Evolutionary conservation across 2,797 vertebrate species (phyloP).

Genomic region (Cirrhinus molitorella): DNA sequence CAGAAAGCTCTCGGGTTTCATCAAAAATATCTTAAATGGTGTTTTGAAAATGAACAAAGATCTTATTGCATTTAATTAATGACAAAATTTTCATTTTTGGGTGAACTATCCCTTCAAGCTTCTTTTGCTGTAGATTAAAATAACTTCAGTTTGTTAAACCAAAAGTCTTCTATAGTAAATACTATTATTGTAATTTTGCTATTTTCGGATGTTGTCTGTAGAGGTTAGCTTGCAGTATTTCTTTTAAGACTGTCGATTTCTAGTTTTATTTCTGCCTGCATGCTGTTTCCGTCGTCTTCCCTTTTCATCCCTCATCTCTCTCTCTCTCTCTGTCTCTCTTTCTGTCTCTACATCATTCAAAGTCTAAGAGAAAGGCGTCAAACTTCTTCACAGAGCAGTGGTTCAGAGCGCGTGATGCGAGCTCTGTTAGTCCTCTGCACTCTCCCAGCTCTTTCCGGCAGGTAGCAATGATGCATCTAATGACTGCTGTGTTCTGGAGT

Average conservation of each 20-base stretch:
- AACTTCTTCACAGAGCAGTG: conserved; percentile 90
- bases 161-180: background rate
- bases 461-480: conserved; percentile 79
- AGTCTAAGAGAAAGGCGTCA: conserved; percentile 86
- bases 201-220: background rate
- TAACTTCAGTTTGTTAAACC: too few species aligned
- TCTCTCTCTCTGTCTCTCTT: conserved; percentile 63
- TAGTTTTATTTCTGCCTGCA: conserved; percentile 31
- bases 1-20: too few species aligned
- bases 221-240: background rate
- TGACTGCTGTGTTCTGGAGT: conserved; percentile 14
- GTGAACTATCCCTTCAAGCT: too few species aligned
- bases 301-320: conserved; percentile 64
- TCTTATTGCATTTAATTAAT: too few species aligned
- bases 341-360: conserved; percentile 74
- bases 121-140: too few species aligned
- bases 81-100: too few species aligned
- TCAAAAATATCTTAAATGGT: too few species aligned
- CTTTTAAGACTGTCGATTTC: background rate
- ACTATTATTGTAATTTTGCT: background rate
- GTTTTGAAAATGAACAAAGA: too few species aligned
- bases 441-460: conserved; percentile 87
- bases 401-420: conserved; percentile 82
- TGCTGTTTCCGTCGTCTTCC: conserved; percentile 47
- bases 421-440: conserved; percentile 79